phyloP scores from a whole-genome alignment of 2,113 vertebrate genomes.

The Cichladusa arquata region DNA sequence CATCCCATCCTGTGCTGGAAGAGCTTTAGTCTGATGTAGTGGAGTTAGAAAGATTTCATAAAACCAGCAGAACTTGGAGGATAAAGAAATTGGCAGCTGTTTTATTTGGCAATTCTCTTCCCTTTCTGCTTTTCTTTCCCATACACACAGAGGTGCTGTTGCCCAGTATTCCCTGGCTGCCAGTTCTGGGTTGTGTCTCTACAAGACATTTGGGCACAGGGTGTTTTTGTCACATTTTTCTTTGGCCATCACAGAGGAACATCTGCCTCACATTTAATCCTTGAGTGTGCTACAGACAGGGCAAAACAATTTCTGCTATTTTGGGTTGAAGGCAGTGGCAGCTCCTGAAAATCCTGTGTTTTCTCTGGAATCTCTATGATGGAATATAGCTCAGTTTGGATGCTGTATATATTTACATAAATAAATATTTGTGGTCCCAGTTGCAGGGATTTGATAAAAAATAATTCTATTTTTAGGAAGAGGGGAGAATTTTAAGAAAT shows the following conservation, averaged over 20 bases:
- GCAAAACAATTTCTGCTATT: not conserved
- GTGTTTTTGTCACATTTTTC: not conserved
- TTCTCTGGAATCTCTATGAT: not conserved
- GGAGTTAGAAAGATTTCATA: not conserved
- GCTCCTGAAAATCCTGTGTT: not conserved
- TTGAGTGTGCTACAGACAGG: not conserved
- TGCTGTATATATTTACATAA: not conserved
- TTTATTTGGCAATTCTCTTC: not conserved
- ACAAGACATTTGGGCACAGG: not conserved
- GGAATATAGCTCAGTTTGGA: not conserved
- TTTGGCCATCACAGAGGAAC: not conserved
- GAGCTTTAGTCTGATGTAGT: not conserved
- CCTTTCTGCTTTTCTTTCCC: not conserved
- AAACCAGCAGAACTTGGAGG: not conserved
- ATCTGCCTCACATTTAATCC: not conserved
- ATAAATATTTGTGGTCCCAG: not conserved
- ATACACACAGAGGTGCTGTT: not conserved
- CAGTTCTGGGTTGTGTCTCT: not conserved
- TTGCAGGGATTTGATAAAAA: not conserved
- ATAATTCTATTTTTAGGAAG: not conserved
- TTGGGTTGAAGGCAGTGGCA: not conserved
- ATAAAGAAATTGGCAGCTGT: not conserved
- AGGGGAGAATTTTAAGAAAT: not conserved
- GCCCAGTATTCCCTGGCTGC: not conserved
- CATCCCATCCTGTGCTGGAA: not conserved